phyloP scores from a whole-genome alignment of 1,140 invertebrate species.

The Drosophila subobscura region DNA sequence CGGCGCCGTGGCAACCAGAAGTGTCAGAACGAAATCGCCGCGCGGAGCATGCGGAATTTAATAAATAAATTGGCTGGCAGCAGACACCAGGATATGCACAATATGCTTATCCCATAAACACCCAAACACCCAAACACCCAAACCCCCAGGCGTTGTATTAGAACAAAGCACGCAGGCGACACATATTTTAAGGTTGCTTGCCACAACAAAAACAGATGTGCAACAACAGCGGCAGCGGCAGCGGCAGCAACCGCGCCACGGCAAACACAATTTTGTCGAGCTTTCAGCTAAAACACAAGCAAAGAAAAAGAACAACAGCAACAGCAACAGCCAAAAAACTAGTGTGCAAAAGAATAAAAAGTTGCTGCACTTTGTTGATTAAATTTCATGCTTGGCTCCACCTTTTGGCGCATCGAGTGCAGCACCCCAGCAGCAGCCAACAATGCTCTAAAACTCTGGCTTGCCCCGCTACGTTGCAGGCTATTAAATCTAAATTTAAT shows the following conservation, averaged over 20 bases:
- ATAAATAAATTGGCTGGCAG: slow-evolving; percentile 69
- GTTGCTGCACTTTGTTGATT: slow-evolving; percentile 76
- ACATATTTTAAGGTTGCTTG: slow-evolving; percentile 69
- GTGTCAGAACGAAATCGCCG: slow-evolving; percentile 32
- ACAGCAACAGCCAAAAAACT: slow-evolving; percentile 17
- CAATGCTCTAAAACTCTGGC: slow-evolving; percentile 37
- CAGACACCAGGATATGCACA: slow-evolving; percentile 40
- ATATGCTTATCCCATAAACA: slow-evolving; percentile 31
- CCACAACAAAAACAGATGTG: slow-evolving; percentile 29
- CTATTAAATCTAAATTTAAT: slow-evolving; percentile 74
- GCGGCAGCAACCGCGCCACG: slow-evolving; percentile 12
- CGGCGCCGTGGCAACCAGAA: slow-evolving; percentile 45
- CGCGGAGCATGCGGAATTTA: slow-evolving; percentile 35
- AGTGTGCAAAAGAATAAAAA: slow-evolving; percentile 57
- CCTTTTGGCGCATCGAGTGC: slow-evolving; percentile 54
- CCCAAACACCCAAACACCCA: too few species aligned
- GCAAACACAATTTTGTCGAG: slow-evolving; percentile 43
- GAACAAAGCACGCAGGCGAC: slow-evolving; percentile 69
- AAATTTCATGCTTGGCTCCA: slow-evolving; percentile 76
- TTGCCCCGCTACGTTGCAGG: slow-evolving; percentile 37
- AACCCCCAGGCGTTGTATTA: slow-evolving; percentile 40
- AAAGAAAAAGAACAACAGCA: slow-evolving; percentile 48
- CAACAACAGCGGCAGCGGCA: slow-evolving; percentile 5
- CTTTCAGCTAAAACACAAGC: slow-evolving; percentile 34
- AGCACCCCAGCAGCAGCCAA: slow-evolving; percentile 12